Conservation (phyloP, 1,140 invertebrate genomes). For the Dolichoris vasculosae region DNA sequence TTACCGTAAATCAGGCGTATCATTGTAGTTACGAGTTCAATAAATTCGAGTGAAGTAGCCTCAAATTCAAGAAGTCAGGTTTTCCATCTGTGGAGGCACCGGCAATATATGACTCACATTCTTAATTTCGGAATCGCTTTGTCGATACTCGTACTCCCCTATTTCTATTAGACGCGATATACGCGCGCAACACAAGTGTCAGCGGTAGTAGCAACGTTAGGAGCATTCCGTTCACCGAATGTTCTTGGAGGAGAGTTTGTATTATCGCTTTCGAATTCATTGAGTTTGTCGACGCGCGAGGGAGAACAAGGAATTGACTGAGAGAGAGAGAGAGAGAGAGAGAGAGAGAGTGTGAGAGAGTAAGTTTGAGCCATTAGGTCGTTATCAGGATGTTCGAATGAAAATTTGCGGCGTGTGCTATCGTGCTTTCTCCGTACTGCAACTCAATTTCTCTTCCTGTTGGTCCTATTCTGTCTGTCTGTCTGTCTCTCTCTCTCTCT, state of each 20-base stretch:
- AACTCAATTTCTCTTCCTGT: constrained; percentile 55
- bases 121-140: background rate
- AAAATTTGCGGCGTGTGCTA: constrained; percentile 67
- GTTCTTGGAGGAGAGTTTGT: constrained; percentile 60
- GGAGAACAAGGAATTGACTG: background rate
- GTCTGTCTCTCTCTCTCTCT: constrained; percentile 21
- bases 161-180: constrained; percentile 61
- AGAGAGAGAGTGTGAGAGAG: constrained; percentile 25
- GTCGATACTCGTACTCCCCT: background rate
- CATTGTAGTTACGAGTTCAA: background rate
- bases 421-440: constrained; percentile 56
- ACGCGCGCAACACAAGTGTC: background rate
- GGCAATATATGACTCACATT: background rate
- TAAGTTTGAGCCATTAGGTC: constrained; percentile 63
- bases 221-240: constrained; percentile 31
- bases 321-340: constrained; percentile 30
- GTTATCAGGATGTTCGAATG: constrained; percentile 68
- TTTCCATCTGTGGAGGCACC: background rate
- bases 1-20: background rate
- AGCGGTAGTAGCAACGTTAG: no score
- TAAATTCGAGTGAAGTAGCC: background rate
- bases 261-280: constrained; percentile 73
- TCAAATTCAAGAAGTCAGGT: background rate
- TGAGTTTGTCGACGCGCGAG: constrained; percentile 60
- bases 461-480: constrained; percentile 12